Evolutionary conservation across 1,140 invertebrate genomes (phyloP).

Genomic region (Aricia agestis): DNA sequence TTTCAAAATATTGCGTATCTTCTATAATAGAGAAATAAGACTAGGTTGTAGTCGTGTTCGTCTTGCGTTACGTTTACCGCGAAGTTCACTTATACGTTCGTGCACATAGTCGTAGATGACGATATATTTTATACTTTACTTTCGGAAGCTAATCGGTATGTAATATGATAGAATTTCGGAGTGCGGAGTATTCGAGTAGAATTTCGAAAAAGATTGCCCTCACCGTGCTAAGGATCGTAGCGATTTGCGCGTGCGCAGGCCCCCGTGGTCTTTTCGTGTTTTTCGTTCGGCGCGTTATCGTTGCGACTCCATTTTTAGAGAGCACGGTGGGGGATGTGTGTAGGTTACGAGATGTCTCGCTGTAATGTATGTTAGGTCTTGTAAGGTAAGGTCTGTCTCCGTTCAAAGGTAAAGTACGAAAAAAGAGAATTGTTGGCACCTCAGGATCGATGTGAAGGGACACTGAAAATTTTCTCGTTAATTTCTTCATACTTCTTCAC

Average conservation of each 20-base stretch:
- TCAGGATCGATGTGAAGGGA: constrained; percentile 64
- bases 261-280: constrained; percentile 31
- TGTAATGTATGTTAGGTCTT: constrained; percentile 63
- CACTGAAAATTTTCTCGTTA: constrained; percentile 49
- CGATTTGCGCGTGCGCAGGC: constrained; percentile 31
- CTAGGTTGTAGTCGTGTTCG: constrained; percentile 67
- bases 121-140: constrained; percentile 56
- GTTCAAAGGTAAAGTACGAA: constrained; percentile 63
- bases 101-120: constrained; percentile 63
- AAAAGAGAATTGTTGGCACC: constrained; percentile 52
- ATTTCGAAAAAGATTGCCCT: constrained; percentile 36
- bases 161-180: constrained; percentile 61
- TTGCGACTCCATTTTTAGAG: constrained; percentile 29
- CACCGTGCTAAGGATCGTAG: constrained; percentile 34
- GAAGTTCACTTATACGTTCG: constrained; percentile 68
- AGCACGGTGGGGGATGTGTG: constrained; percentile 43
- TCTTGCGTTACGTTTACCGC: constrained; percentile 62
- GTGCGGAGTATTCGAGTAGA: constrained; percentile 52
- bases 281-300: constrained; percentile 32
- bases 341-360: constrained; percentile 55
- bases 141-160: constrained; percentile 67
- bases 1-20: constrained; percentile 58
- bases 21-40: constrained; percentile 68
- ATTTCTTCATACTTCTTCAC: constrained; percentile 50
- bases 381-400: constrained; percentile 58